These are phyloP conservation scores for Halcyon chelicuti DNA, from an alignment of 2,797 vertebrate genomes.

Conservation along the genomic window DNA sequence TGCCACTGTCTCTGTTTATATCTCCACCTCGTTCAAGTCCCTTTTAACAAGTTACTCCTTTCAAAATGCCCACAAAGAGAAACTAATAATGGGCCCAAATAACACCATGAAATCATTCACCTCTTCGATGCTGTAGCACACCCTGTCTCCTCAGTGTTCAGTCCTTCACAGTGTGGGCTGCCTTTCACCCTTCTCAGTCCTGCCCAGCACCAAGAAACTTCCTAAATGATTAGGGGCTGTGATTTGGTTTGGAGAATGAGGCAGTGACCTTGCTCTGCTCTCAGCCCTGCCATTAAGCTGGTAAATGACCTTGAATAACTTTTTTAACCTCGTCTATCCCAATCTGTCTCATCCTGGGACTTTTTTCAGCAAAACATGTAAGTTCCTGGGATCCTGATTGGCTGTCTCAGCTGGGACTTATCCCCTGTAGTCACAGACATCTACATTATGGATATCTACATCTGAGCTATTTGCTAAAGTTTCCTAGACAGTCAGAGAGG, in stretches of 20 bases:
- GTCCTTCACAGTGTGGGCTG: not conserved
- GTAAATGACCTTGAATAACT: conserved; percentile 50
- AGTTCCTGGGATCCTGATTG: not conserved
- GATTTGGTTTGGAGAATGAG: not conserved
- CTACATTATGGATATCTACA: not conserved
- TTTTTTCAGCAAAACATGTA: not conserved
- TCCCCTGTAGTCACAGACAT: not conserved
- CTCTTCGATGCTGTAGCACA: not conserved
- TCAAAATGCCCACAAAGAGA: not conserved
- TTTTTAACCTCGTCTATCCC: not conserved
- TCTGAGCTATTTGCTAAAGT: not conserved
- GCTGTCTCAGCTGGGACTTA: not conserved
- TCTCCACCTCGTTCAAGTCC: not conserved
- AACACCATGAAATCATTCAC: not conserved
- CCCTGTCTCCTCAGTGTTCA: not conserved
- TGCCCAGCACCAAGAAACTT: not conserved
- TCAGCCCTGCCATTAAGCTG: not conserved
- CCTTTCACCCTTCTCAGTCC: not conserved
- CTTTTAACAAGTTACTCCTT: not conserved
- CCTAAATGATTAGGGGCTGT: not conserved
- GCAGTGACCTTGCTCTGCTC: not conserved
- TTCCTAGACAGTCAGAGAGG: not conserved
- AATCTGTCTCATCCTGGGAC: conserved; percentile 10
- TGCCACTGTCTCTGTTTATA: not conserved
- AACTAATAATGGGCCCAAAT: not conserved